phyloP scores from a whole-genome alignment of 2,888 invertebrate species.

The Drosophila anomalata region DNA sequence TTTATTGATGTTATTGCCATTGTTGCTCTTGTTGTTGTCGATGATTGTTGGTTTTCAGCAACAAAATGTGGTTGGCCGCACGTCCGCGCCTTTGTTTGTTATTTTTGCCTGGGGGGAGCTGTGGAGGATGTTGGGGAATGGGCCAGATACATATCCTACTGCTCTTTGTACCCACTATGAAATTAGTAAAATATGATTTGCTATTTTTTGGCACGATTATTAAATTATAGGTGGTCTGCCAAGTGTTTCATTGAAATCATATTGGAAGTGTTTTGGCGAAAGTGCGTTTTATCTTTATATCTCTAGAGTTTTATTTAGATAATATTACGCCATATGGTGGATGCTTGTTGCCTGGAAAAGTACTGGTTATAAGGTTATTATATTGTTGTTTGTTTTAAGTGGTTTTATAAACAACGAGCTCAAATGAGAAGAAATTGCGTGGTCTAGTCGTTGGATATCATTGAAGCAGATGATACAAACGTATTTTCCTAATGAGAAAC shows the following conservation, averaged over 20 bases:
- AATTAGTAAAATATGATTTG: slow-evolving; percentile 71
- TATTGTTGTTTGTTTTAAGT: neutral
- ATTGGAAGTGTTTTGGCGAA: slow-evolving; percentile 1
- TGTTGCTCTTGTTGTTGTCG: slow-evolving; percentile 44
- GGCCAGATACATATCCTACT: neutral
- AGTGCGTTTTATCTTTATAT: slow-evolving; percentile 7
- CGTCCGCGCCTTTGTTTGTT: slow-evolving; percentile 53
- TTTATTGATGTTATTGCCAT: slow-evolving; percentile 26
- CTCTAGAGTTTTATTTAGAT: slow-evolving; percentile 15
- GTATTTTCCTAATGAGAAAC: too few species aligned
- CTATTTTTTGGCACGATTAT: slow-evolving; percentile 21
- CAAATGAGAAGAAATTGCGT: too few species aligned
- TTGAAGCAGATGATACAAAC: too few species aligned
- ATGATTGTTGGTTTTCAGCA: slow-evolving; percentile 34
- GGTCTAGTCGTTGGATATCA: too few species aligned
- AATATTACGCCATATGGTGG: slow-evolving; percentile 19
- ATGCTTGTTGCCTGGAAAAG: slow-evolving; percentile 3
- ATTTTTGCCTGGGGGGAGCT: slow-evolving; percentile 33
- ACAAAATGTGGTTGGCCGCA: slow-evolving; percentile 63
- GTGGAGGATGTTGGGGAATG: neutral
- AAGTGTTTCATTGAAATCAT: neutral
- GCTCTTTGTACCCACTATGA: slow-evolving; percentile 34
- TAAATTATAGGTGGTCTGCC: neutral
- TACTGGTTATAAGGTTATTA: neutral
- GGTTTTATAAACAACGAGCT: neutral